Evolutionary conservation across 2,888 invertebrate species (phyloP), one percentile per base, ranked within the genome.

Genomic region (Desoria tigrina): DNA sequence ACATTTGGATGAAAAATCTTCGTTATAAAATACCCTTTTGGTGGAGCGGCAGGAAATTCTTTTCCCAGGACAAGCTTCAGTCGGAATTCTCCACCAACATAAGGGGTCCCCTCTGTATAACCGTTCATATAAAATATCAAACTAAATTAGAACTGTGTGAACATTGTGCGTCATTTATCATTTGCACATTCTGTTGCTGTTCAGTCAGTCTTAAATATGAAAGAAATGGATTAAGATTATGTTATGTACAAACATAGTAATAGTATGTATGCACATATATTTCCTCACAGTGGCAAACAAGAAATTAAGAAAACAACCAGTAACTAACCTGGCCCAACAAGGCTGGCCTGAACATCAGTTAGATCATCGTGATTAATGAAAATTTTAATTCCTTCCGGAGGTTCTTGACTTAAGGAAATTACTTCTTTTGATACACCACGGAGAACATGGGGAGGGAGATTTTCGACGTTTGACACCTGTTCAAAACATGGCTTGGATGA

Each of bases 1-100:
- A 97, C 95, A 84, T 97, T 97, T 27, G 96, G 96, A 82, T 97
- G 96, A 83, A 97, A 97, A 79, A 97, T 93, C 84, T 92, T 93
- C 61, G 96, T 97, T 69, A 94, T 84, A 82, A 97, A 97, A 83
- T 80, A 83, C 63, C 91, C 95, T 82, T 94, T 94, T 54, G 96
- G 96, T 74, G 96, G 94, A 76, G 89, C 87, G 77, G 88, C 85
- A 11, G 96, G 96, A 82, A 94, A 97, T 81, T 93, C 93, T 83
- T 94, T 94, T 16, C 92, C 92, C 66, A 97, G 84, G 70, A 88
- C 88, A 76, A 97, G 82, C 81, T 94, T 94, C 71, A 95, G 89
- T 80, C 89, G 88, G 82, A 97, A 97, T 76, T 87, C 83, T 58
- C 96, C 96, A 68, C 90, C 89, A 71, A 87, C 85, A 81, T 95